Conservation (phyloP, 2,888 invertebrate genomes). For the Pomacea canaliculata region DNA sequence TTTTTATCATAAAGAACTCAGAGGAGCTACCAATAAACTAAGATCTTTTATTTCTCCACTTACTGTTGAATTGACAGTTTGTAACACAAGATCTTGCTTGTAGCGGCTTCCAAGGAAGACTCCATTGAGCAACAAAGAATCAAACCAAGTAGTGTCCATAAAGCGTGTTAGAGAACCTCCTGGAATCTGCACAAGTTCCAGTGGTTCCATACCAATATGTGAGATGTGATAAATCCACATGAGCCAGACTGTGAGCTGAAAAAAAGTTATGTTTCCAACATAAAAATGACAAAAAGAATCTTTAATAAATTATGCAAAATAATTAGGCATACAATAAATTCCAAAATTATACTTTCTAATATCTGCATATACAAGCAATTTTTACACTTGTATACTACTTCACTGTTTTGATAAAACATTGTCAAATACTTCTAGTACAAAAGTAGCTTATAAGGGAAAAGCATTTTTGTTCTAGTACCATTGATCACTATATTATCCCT, state of each 20-base stretch:
- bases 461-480: no score
- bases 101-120: slow-evolving; percentile 38
- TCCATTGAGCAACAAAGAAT: slow-evolving; percentile 34
- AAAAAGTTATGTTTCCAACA: background rate
- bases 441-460: no score
- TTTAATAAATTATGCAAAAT: no score
- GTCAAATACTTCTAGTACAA: no score
- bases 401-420: no score
- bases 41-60: background rate
- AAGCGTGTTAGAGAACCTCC: slow-evolving; percentile 44
- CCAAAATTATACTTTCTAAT: no score
- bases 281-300: no score
- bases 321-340: no score
- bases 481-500: no score
- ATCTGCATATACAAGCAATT: no score
- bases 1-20: background rate
- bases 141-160: slow-evolving; percentile 38
- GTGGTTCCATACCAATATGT: slow-evolving; percentile 47
- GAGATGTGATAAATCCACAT: slow-evolving; percentile 52
- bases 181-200: slow-evolving; percentile 47
- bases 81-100: slow-evolving; percentile 23
- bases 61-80: slow-evolving; percentile 1
- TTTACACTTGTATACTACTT: no score
- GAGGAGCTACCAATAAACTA: background rate
- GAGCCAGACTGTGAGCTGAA: slow-evolving; percentile 53